Evolutionary conservation across 2,888 invertebrate genomes (phyloP).

Genomic region (Leptinotarsa rubiginosa): DNA sequence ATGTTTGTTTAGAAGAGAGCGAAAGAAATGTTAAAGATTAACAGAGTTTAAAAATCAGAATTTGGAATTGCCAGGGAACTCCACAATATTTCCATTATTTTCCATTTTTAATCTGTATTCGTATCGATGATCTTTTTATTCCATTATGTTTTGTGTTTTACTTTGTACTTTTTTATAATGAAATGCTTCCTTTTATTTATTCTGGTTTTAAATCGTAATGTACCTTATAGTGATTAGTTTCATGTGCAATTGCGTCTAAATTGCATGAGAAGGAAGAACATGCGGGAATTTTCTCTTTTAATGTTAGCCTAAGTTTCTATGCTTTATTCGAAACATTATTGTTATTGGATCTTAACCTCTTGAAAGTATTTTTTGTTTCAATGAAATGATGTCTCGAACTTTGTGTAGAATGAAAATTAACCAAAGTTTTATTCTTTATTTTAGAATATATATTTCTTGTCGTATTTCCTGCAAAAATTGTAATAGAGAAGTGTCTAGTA

Average conservation of each 20-base stretch:
- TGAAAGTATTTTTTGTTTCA: slow-evolving; percentile 11
- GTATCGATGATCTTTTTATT: slow-evolving; percentile 19
- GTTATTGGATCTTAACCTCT: slow-evolving; percentile 1
- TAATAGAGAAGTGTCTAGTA: slow-evolving; percentile 44
- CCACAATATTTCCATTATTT: slow-evolving; percentile 30
- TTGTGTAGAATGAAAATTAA: slow-evolving; percentile 39
- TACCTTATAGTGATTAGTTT: slow-evolving; percentile 46
- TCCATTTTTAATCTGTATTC: slow-evolving; percentile 24
- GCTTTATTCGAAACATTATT: slow-evolving; percentile 30
- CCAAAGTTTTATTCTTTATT: slow-evolving; percentile 44
- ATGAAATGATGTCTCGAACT: slow-evolving; percentile 35
- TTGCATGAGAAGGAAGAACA: slow-evolving; percentile 40
- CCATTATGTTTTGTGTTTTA: slow-evolving; percentile 34
- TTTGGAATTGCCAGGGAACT: slow-evolving; percentile 39
- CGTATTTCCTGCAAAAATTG: slow-evolving; percentile 35
- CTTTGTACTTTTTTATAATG: slow-evolving; percentile 42
- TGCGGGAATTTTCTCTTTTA: slow-evolving; percentile 38
- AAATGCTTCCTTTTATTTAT: slow-evolving; percentile 42
- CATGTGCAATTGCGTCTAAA: slow-evolving; percentile 42
- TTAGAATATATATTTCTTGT: slow-evolving; percentile 30
- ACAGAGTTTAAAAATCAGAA: slow-evolving; percentile 47
- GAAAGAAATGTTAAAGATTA: slow-evolving; percentile 56
- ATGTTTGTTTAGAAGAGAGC: slow-evolving; percentile 54
- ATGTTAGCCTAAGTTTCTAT: slow-evolving; percentile 34
- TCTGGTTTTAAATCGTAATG: slow-evolving; percentile 43